Base-by-base conservation (phyloP, 2,797 vertebrate genomes). In the Mastacembelus armatus region DNA sequence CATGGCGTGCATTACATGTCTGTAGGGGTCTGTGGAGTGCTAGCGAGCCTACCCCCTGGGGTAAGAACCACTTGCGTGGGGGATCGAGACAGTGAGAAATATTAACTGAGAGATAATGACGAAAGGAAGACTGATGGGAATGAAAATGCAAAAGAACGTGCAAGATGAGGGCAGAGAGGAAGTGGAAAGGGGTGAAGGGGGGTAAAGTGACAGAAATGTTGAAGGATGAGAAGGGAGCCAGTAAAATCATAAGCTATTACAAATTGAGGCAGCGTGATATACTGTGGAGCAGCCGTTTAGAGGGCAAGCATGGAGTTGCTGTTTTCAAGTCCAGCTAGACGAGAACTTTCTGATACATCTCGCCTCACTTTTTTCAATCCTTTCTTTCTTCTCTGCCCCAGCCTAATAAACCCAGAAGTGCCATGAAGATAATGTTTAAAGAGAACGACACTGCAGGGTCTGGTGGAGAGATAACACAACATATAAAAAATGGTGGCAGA, bases 31-130 rank as follows among this genome's bases (percentile, higher is more conserved):
- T 79, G 74, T 72, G 52, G 71, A 87, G 84, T 83, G 78, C 79
- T 49, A 70, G 73, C 39, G 59, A 84, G 70, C 85, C 63, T 67
- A 56, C 80, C 77, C 79, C 83, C 80, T 43, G 61, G 77, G 86
- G 54, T 63, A 78, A 78, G 76, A 90, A 83, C 80, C 82, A 85
- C 85, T 89, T 83, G 79, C 60, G 29, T 79, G 35, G 42, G 43
- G 77, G 81, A 86, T 77, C 33, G 61, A 86, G 85, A 87, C 83
- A 85, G 74, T 68, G 74, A 77, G 79, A 80, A 74, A 81, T 83
- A 89, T 92, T 89, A 91, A 87, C 86, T 47, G 83, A 48, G 80
- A 85, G 89, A 88, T 90, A 89, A 89, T 91, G 87, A 90, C 64
- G 78, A 83, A 85, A 81, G 83, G 78, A 83, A 82, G 61, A 85